A percentile compares a stretch with the other conserved stretches of the same genome.
Evolutionary conservation across 2,888 invertebrate species (phyloP).

Genomic region (Drosophila helvetica): DNA sequence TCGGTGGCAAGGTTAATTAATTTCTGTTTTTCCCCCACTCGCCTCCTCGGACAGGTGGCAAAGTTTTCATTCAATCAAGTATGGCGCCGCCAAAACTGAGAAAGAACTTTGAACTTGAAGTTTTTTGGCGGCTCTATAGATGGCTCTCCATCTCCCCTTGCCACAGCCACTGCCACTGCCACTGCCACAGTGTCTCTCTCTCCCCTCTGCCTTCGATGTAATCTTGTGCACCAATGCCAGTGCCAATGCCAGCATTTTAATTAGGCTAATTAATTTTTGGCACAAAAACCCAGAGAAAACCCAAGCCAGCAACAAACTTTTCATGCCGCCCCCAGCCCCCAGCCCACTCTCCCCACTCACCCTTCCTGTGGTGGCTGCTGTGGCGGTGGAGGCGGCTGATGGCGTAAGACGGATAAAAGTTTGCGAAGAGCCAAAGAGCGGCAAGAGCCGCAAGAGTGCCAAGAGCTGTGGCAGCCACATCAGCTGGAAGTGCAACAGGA

Average conservation of each 20-base stretch:
- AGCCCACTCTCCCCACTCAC: neutral
- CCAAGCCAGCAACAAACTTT: slow-evolving; percentile 26
- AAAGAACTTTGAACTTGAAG: slow-evolving; percentile 73
- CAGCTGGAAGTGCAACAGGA: neutral
- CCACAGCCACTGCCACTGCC: too few species aligned
- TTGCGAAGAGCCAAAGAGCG: neutral
- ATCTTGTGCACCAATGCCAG: slow-evolving; percentile 22
- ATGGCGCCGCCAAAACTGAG: slow-evolving; percentile 35
- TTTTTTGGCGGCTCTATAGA: slow-evolving; percentile 19
- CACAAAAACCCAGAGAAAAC: slow-evolving; percentile 43
- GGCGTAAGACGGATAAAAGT: neutral
- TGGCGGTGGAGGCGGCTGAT: neutral
- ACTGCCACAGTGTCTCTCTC: too few species aligned
- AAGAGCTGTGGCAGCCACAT: neutral
- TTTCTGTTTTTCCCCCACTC: slow-evolving; percentile 32
- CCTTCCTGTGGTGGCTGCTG: neutral
- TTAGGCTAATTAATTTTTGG: slow-evolving; percentile 76
- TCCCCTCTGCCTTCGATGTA: slow-evolving; percentile 2
- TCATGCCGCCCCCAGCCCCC: neutral
- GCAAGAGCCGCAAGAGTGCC: too few species aligned
- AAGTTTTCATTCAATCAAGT: slow-evolving; percentile 74
- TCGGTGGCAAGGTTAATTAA: slow-evolving; percentile 60
- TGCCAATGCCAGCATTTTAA: slow-evolving; percentile 61
- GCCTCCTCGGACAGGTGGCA: slow-evolving; percentile 54
- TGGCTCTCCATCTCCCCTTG: neutral